A percentile compares a stretch with the other conserved stretches of the same genome.
These are phyloP conservation scores for Labeo calbasu DNA, from an alignment of 2,797 vertebrate species.

Conservation along the genomic window DNA sequence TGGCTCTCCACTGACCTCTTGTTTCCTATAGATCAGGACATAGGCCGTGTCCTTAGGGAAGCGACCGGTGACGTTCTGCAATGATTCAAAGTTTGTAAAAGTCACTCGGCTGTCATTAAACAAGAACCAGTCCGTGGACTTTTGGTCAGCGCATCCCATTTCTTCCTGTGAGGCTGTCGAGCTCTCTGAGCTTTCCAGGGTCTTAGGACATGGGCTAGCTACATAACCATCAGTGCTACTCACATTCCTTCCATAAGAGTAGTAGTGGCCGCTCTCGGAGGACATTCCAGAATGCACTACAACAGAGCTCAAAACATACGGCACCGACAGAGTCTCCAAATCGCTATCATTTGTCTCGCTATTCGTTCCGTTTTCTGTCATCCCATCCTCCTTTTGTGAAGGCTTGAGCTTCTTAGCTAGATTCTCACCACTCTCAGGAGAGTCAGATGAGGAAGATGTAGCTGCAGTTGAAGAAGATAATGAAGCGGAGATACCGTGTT, in stretches of 20 bases:
- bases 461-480: slow-evolving; percentile 37
- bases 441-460: slow-evolving; percentile 76
- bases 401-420: slow-evolving; percentile 96
- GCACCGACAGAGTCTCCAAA: slow-evolving; percentile 74
- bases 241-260: slow-evolving; percentile 90
- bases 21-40: slow-evolving; percentile 95
- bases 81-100: slow-evolving; percentile 96
- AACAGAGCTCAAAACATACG: slow-evolving; percentile 91
- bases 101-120: slow-evolving; percentile 99
- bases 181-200: slow-evolving; percentile 69
- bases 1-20: slow-evolving; percentile 72
- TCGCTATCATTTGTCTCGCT: slow-evolving; percentile 55
- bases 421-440: slow-evolving; percentile 90
- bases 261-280: slow-evolving; percentile 98
- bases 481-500: slow-evolving; percentile 55
- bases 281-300: slow-evolving; percentile 97
- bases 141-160: slow-evolving; percentile 70
- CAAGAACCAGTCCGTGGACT: slow-evolving; percentile 92
- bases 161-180: slow-evolving; percentile 72
- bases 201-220: slow-evolving; percentile 66
- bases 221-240: slow-evolving; percentile 74
- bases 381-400: slow-evolving; percentile 75
- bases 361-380: slow-evolving; percentile 65
- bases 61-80: slow-evolving; percentile 95
- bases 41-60: slow-evolving; percentile 99